phyloP scores from a whole-genome alignment of 1,140 invertebrate genomes.

The Drosophila yakuba region DNA sequence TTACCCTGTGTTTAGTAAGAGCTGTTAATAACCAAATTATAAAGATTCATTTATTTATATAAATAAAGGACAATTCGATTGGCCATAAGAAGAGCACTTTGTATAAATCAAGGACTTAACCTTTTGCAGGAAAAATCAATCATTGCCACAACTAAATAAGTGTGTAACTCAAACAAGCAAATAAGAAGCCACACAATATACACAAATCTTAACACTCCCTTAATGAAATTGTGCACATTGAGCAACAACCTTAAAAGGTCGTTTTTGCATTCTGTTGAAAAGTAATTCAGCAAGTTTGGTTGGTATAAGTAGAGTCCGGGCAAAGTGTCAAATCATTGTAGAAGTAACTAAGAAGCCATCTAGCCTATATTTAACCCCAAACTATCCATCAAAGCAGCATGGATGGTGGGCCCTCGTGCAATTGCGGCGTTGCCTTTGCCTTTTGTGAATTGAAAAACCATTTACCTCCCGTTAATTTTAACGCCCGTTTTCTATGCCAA shows the following conservation, averaged over 20 bases:
- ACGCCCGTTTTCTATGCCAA: slow-evolving; percentile 77
- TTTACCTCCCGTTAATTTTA: slow-evolving; percentile 81
- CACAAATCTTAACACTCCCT: slow-evolving; percentile 15
- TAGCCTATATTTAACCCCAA: slow-evolving; percentile 82
- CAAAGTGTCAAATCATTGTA: slow-evolving; percentile 79
- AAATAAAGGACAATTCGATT: not conserved
- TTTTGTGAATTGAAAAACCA: slow-evolving; percentile 80
- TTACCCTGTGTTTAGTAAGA: no score
- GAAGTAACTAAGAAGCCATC: slow-evolving; percentile 64
- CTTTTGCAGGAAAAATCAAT: not conserved
- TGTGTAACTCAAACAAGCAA: slow-evolving; percentile 5
- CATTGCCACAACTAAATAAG: slow-evolving; percentile 1
- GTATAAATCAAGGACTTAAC: not conserved
- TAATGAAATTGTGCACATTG: slow-evolving; percentile 39
- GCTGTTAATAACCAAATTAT: no score
- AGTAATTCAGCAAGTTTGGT: slow-evolving; percentile 20
- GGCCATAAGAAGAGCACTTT: not conserved
- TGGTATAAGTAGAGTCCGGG: slow-evolving; percentile 3
- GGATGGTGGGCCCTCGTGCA: slow-evolving; percentile 46
- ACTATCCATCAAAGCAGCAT: slow-evolving; percentile 74
- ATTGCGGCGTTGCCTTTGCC: slow-evolving; percentile 14
- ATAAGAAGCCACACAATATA: slow-evolving; percentile 8
- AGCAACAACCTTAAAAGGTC: slow-evolving; percentile 80
- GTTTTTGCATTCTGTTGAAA: slow-evolving; percentile 55
- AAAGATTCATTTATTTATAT: no score